These are phyloP conservation scores for Rhinolophus ferrumequinum DNA, from an alignment of 2,113 vertebrate species.

Conservation along the genomic window DNA sequence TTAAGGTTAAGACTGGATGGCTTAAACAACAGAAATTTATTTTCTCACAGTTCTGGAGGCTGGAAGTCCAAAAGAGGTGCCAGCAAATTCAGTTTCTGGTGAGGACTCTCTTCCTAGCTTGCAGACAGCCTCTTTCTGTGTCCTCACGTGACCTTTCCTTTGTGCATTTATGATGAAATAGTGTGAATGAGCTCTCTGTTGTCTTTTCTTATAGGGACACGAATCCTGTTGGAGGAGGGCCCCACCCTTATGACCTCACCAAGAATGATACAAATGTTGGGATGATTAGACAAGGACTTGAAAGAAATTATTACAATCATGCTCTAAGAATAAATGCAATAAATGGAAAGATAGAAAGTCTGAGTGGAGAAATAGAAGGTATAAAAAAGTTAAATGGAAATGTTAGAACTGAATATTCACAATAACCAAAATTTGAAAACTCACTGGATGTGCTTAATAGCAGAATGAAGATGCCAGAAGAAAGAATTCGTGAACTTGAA, in stretches of 20 bases:
- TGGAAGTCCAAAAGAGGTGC: too few species aligned
- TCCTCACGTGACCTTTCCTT: too few species aligned
- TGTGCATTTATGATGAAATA: too few species aligned
- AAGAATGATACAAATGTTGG: neutral
- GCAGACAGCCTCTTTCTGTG: too few species aligned
- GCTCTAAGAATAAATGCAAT: neutral
- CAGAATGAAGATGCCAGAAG: neutral
- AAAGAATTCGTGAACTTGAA: neutral
- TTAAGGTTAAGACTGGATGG: too few species aligned
- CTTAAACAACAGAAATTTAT: too few species aligned
- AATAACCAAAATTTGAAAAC: neutral
- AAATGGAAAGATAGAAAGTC: neutral
- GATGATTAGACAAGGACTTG: neutral
- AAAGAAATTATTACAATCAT: neutral
- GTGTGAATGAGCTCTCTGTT: too few species aligned
- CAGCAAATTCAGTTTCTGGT: too few species aligned
- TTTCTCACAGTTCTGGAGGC: too few species aligned
- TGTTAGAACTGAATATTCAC: neutral
- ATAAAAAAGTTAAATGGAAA: neutral
- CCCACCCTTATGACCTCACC: too few species aligned
- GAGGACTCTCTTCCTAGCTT: too few species aligned
- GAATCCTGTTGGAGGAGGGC: neutral
- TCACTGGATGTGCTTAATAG: neutral
- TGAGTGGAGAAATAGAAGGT: neutral
- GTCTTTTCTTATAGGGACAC: too few species aligned